These are phyloP conservation scores for Peromyscus californicus DNA, from an alignment of 2,113 vertebrate species.

Conservation along the genomic window DNA sequence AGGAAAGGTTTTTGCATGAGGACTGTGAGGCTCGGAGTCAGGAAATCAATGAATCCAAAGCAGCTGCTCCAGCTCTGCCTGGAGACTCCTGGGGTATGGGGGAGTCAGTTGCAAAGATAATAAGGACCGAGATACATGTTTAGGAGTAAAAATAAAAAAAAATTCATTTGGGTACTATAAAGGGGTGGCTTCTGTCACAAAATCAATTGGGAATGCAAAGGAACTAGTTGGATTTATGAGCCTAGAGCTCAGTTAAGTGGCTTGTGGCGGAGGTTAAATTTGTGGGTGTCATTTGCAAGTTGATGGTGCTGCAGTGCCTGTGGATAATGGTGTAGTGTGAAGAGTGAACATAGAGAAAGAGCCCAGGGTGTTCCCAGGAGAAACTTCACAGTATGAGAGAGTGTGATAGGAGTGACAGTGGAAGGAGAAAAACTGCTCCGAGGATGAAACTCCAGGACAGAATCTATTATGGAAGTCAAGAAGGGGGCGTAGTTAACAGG, in stretches of 20 bases:
- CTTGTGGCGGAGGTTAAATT: not conserved
- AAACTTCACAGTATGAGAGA: not conserved
- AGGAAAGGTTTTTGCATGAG: not conserved
- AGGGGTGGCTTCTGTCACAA: not conserved
- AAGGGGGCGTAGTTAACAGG: not conserved
- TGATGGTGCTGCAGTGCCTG: not conserved
- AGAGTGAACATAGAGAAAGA: not conserved
- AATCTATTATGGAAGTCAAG: not conserved
- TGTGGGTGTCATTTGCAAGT: not conserved
- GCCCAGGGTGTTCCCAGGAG: not conserved
- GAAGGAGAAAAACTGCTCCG: not conserved
- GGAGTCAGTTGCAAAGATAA: not conserved
- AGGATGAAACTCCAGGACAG: not conserved
- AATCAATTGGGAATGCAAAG: not conserved
- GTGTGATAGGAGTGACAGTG: not conserved
- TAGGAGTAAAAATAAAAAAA: not conserved
- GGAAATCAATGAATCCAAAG: not conserved
- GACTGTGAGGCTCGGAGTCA: not conserved
- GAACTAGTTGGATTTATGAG: not conserved
- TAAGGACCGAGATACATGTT: not conserved
- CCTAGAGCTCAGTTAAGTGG: not conserved
- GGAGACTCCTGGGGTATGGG: not conserved
- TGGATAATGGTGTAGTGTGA: not conserved
- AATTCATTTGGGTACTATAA: not conserved
- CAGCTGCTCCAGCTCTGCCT: not conserved